phyloP scores from a whole-genome alignment of 2,113 vertebrate species.

The Nematolebias whitei region DNA sequence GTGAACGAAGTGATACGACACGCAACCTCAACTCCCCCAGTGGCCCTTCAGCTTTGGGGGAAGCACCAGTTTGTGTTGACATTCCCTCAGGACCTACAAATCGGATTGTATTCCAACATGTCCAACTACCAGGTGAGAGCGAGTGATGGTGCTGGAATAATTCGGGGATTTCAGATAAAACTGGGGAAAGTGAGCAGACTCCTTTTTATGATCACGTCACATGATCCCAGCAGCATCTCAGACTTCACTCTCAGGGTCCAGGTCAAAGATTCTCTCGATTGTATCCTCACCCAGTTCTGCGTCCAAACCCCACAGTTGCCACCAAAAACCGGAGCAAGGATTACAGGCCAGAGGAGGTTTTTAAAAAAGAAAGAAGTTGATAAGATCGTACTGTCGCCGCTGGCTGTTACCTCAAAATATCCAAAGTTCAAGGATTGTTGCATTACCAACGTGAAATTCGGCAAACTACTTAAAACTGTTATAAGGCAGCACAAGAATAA shows the following conservation, averaged over 20 bases:
- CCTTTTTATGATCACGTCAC: constrained; percentile 87
- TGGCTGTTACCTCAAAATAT: constrained; percentile 87
- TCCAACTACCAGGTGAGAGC: constrained; percentile 89
- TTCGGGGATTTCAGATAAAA: constrained; percentile 92
- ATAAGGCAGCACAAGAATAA: constrained; percentile 92
- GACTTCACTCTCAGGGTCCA: constrained; percentile 94
- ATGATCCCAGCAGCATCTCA: constrained; percentile 82
- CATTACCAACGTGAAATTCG: constrained; percentile 88
- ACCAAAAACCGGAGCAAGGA: constrained; percentile 83
- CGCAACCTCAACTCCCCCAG: constrained; percentile 78
- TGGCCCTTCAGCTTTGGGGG: constrained; percentile 94
- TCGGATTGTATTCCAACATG: constrained; percentile 95
- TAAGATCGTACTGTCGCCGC: constrained; percentile 93
- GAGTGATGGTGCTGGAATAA: constrained; percentile 82
- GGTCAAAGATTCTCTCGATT: constrained; percentile 89
- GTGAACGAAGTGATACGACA: constrained; percentile 87
- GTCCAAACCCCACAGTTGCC: constrained; percentile 92
- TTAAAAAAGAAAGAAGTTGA: constrained; percentile 95
- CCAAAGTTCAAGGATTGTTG: constrained; percentile 92
- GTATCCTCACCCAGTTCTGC: constrained; percentile 93
- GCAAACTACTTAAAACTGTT: constrained; percentile 93
- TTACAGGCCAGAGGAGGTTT: constrained; percentile 86
- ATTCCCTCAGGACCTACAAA: constrained; percentile 89
- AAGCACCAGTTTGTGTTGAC: constrained; percentile 90
- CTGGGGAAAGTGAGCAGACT: constrained; percentile 92